Base-by-base conservation (phyloP, 2,113 vertebrate genomes). In the Ceyx melanurus region DNA sequence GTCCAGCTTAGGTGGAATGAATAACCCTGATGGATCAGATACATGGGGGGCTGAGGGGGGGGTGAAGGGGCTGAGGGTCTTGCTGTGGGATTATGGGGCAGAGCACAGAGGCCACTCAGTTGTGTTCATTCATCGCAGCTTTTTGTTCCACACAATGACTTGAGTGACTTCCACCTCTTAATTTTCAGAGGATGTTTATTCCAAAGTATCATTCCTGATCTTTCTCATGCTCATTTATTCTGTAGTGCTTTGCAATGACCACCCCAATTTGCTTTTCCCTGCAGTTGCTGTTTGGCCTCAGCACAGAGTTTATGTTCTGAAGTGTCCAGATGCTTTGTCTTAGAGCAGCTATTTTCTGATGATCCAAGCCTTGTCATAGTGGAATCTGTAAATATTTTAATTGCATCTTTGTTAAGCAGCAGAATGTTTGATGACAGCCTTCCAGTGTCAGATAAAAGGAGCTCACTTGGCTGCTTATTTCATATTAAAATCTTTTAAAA, bases 371-470 rank as follows among this genome's bases (percentile, higher is more conserved):
- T 73, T 66, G n/a, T 73, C 56, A 33, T 31, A 57, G 71, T 19
- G 83, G 64, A 88, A 74, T 77, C 28, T 61, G 56, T 90, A 92
- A 95, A 86, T 92, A 87, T 87, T 90, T 88, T 78, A 83, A 40
- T 68, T 82, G 33, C n/a, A 23, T 72, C 54, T 85, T 89, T 89
- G 26, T 85, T 88, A 89, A 80, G 58, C n/a, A 83, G 54, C 35
- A 62, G 58, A 85, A 71, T 28, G 7, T 46, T 72, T 87, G 48
- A 37, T 40, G 66, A 56, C 26, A 37, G 54, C 45, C 28, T 54
- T 57, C 46, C 60, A 75, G 1, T 85, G 87, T 35, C 78, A 82
- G 51, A n/a, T 73, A 56, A 73, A 89, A n/a, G n/a, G 60, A 61
- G 29, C 23, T 71, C 42, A 23, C 2, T 89, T 56, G 65, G 14